Conservation (phyloP, 2,888 invertebrate genomes). For the Rhaphigaster nebulosa region DNA sequence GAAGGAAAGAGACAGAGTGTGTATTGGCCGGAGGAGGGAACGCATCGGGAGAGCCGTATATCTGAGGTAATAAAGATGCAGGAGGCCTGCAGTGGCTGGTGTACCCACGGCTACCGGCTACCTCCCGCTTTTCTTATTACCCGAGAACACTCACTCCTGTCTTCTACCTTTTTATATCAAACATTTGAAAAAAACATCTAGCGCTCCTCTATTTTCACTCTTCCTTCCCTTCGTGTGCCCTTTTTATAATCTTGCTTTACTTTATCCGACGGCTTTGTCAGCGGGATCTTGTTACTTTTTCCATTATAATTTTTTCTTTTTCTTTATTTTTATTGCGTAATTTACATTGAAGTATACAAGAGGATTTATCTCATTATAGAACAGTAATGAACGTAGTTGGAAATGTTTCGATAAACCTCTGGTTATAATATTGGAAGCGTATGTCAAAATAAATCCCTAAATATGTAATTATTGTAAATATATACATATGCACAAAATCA, state of each 20-base stretch:
- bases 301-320: background rate
- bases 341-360: background rate
- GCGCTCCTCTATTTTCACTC: background rate
- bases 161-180: constrained; percentile 44
- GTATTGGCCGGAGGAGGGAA: background rate
- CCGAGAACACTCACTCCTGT: constrained; percentile 47
- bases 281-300: constrained; percentile 35
- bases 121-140: constrained; percentile 8
- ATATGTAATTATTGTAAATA: too few species aligned
- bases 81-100: background rate
- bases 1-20: background rate
- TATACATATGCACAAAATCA: too few species aligned
- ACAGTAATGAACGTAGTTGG: background rate
- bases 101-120: background rate
- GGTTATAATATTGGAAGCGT: too few species aligned
- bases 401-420: background rate
- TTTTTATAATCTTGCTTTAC: constrained; percentile 25
- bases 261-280: constrained; percentile 30
- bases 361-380: background rate
- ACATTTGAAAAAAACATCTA: constrained; percentile 13
- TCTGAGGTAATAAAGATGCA: constrained; percentile 34
- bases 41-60: background rate
- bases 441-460: too few species aligned
- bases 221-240: constrained; percentile 32
- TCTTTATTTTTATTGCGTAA: background rate